Evolutionary conservation across 2,888 invertebrate genomes (phyloP), one percentile per base, ranked within the genome.

Genomic region (Agriopis aurantiaria): DNA sequence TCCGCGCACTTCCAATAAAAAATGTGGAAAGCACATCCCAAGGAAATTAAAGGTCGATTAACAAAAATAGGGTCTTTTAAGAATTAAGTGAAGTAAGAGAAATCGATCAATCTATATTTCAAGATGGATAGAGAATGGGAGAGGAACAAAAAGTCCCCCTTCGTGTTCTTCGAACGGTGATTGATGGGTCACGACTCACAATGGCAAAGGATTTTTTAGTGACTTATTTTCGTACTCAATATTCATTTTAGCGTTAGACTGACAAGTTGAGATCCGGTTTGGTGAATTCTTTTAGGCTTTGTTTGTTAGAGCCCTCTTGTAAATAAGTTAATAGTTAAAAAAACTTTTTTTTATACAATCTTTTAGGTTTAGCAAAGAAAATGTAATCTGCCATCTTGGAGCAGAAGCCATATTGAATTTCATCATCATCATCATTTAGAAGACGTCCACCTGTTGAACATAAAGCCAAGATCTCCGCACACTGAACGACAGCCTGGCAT

Each of bases 101-200:
- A 78, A 82, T 73, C 72, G 80, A 85, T 86, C 85, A 83, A 86
- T 86, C 86, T 85, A 83, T 82, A 83, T 81, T 82, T 82, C 69
- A 82, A 82, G 81, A 85, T 80, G 80, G 81, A 83, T 83, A 75
- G 66, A 60, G 73, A 75, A 60, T 67, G 78, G 77, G 78, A 78
- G 71, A 73, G 77, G 80, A 79, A 82, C 80, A 84, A 83, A 82
- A 85, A 84, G 77, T 79, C 77, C 78, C 77, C 77, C 73, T 59
- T 63, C 71, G 65, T 70, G 75, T 70, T 70, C 68, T 68, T 86
- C 55, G 63, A 67, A 60, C 83, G 83, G 85, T 85, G 87, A 88
- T 87, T 85, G 84, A 81, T 79, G 78, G 75, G 69, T 71, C 70
- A 69, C 65, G 71, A 72, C 69, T 71, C 70, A 69, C 65, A 71